Base-by-base conservation (phyloP, 2,888 invertebrate genomes). In the Platycheirus rosarum region DNA sequence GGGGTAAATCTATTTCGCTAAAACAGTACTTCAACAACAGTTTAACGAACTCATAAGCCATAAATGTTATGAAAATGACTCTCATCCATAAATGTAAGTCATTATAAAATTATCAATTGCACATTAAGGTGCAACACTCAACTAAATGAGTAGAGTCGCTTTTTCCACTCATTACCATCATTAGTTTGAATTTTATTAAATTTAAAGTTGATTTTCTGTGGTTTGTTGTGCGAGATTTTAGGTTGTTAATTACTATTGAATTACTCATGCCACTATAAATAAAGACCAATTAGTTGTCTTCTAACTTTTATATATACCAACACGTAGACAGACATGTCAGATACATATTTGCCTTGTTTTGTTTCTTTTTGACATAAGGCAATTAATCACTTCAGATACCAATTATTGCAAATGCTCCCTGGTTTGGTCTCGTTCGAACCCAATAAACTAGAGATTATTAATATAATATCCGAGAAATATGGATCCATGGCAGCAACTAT, bases 381-480 rank as follows among this genome's bases (percentile, higher is more conserved):
- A 37, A 74, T 79, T 49, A 79, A 75, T 79, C 49, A 51, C 74
- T 32, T 53, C 65, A 20, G 42, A 20, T 23, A 69, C 18, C 26
- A 9, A 63, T 40, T 32, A 37, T 66, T 18, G 20, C 9, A 46
- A 8, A 70, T 20, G 29, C 51, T 20, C 14, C 20, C 46, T 23
- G 6, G 26, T 40, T 35, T 9, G 6, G 18, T 57, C n/a, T 29
- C 8, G 14, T 32, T 71, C 29, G 18, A 44, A 62, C 13, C 8
- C 23, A 16, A 60, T 60, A 65, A 16, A 48, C 35, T 40, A 32
- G 26, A 26, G 3, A 26, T 26, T 26, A 26, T 26, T 26, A 26
- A 26, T 2, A 32, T n/a, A n/a, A 0, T 55, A 55, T 51, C 26
- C 26, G 26, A 8, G 44, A 23, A 40, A 23, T 35, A 14, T 26